These are phyloP conservation scores for Brachymystax lenok DNA, from an alignment of 2,797 vertebrate genomes.

Conservation along the genomic window DNA sequence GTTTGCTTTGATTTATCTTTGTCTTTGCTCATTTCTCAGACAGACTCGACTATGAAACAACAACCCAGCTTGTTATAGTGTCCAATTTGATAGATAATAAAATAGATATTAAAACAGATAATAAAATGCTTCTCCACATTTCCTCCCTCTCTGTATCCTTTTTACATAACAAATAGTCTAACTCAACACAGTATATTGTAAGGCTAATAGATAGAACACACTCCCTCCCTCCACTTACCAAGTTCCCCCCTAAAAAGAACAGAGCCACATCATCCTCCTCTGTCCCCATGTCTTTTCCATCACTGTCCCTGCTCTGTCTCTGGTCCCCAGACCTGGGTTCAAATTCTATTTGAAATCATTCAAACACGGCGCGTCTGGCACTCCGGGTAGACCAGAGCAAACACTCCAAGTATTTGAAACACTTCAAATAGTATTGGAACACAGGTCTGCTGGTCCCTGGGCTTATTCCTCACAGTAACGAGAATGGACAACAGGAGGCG, in stretches of 20 bases:
- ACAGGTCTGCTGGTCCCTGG: slow-evolving; percentile 25
- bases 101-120: slow-evolving; percentile 18
- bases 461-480: slow-evolving; percentile 66
- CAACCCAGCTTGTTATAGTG: background rate
- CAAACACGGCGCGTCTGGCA: background rate
- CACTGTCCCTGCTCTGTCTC: background rate
- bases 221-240: slow-evolving; percentile 29
- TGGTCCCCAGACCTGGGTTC: background rate
- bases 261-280: slow-evolving; percentile 33
- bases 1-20: background rate
- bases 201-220: slow-evolving; percentile 17
- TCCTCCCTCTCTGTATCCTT: slow-evolving; percentile 7
- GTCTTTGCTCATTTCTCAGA: background rate
- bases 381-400: background rate
- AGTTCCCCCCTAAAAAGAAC: slow-evolving; percentile 22
- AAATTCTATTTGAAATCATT: background rate
- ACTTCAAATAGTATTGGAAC: background rate
- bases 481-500: slow-evolving; percentile 52
- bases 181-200: slow-evolving; percentile 28
- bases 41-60: background rate
- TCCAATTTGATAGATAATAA: slow-evolving; percentile 2
- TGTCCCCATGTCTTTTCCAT: background rate
- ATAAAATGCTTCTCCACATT: background rate
- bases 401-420: background rate
- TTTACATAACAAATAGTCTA: slow-evolving; percentile 26